phyloP scores from a whole-genome alignment of 2,113 vertebrate species.

The Syngnathus typhle region DNA sequence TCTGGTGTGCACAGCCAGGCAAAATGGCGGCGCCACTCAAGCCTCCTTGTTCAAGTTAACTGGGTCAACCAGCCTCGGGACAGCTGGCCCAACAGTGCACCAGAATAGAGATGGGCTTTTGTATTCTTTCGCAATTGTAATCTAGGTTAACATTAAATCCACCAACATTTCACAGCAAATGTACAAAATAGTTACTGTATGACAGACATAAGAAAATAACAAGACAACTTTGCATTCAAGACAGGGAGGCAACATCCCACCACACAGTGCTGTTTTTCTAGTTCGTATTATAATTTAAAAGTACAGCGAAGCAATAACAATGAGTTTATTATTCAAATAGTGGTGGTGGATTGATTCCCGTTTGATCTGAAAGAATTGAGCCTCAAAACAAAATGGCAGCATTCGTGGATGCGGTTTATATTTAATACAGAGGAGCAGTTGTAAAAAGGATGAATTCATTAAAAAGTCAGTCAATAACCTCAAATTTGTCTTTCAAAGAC shows the following conservation, averaged over 20 bases:
- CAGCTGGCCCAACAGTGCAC: slow-evolving; percentile 35
- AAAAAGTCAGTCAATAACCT: too few species aligned
- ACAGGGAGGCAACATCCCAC: neutral
- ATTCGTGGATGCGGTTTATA: too few species aligned
- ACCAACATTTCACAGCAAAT: neutral
- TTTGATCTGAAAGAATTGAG: too few species aligned
- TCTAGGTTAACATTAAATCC: neutral
- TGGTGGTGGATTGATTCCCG: too few species aligned
- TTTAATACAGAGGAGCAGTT: too few species aligned
- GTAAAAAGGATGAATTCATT: too few species aligned
- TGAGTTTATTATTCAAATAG: too few species aligned
- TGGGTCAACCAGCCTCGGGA: slow-evolving; percentile 52
- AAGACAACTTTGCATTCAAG: neutral
- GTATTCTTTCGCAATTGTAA: neutral
- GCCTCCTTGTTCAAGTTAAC: slow-evolving; percentile 55
- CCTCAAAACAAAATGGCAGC: too few species aligned
- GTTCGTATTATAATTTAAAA: too few species aligned
- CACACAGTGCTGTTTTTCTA: neutral
- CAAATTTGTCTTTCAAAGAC: too few species aligned
- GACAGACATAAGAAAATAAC: neutral
- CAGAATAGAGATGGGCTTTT: slow-evolving; percentile 1
- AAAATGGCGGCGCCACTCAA: slow-evolving; percentile 55
- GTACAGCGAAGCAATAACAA: too few species aligned
- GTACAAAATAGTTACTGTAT: neutral
- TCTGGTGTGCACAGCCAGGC: slow-evolving; percentile 28